Percentiles rank a stretch among this genome's conserved stretches.
Conservation (phyloP, 2,797 vertebrate species). For the Rhincodon typus region DNA sequence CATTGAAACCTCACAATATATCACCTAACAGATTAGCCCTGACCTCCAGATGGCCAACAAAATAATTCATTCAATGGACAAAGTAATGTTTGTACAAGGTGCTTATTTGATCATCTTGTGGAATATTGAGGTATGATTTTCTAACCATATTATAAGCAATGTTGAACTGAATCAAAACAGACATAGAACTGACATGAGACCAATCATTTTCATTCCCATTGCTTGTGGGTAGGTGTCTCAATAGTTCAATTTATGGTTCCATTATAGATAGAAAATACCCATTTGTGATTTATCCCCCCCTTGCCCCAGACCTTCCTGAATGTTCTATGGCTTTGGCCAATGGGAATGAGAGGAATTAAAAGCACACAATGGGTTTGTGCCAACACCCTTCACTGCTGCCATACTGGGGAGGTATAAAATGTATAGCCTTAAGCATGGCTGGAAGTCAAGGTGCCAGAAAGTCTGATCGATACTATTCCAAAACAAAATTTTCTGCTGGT, state of each 20-base stretch:
- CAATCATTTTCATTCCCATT: neutral
- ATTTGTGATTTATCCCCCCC: neutral
- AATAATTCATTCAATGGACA: neutral
- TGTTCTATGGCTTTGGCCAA: no score
- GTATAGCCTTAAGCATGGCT: no score
- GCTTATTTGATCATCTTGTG: neutral
- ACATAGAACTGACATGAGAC: neutral
- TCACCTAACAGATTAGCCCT: neutral
- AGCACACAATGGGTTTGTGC: no score
- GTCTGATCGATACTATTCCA: no score
- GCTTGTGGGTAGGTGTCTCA: neutral
- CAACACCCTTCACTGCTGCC: no score
- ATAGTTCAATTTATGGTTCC: neutral
- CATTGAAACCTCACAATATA: neutral
- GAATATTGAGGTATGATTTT: neutral
- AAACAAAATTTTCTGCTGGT: no score
- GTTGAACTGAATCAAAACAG: neutral
- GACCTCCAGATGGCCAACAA: neutral
- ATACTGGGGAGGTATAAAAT: no score
- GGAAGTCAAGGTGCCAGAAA: no score
- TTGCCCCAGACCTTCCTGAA: no score
- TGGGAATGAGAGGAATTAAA: no score
- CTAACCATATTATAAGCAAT: neutral
- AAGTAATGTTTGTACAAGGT: neutral
- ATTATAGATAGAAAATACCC: neutral